Base-by-base conservation (phyloP, 2,113 vertebrate species). In the Corythaeola cristata region DNA sequence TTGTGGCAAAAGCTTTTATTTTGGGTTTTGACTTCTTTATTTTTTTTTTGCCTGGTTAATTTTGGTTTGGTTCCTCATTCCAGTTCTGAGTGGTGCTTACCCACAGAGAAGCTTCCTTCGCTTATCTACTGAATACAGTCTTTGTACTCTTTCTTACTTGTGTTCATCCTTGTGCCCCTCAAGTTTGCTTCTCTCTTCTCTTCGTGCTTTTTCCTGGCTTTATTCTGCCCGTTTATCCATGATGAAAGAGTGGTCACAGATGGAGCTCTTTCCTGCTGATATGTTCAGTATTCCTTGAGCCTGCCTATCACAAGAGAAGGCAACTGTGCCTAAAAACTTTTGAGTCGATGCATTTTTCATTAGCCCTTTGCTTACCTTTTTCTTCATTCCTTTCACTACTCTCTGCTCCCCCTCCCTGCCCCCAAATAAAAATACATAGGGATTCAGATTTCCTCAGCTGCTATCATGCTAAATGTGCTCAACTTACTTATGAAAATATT, bases 351-450 rank as follows among this genome's bases (percentile, higher is more conserved):
- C 4, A 23, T 85, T 89, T 94, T 78, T 85, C 37, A 35, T 78
- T 72, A 90, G 41, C 30, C 12, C 9, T 80, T 79, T 64, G 11
- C 72, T 88, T 85, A 15, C 17, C 28, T 88, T 11, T 58, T 69
- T 88, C 39, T 82, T 88, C 55, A 11, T 67, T 88, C n/a, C 30
- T 76, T 71, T 72, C 41, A 17, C 16, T 71, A 12, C 16, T 66
- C 15, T 68, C 18, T 75, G 19, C 14, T 18, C 20, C 12, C 8
- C 8, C 3, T 39, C 3, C 23, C 2, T 0, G 0, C 1, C 7
- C 2, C 18, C 28, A 24, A 18, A 26, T 66, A 52, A 77, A 90
- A 86, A 58, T 66, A 15, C 17, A 9, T 62, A 8, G 0, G 5
- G n/a, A 37, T 85, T 76, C 79, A 39, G 37, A 44, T 88, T 79